Conservation (phyloP, 2,113 vertebrate genomes). For the Aspiorhynchus laticeps region DNA sequence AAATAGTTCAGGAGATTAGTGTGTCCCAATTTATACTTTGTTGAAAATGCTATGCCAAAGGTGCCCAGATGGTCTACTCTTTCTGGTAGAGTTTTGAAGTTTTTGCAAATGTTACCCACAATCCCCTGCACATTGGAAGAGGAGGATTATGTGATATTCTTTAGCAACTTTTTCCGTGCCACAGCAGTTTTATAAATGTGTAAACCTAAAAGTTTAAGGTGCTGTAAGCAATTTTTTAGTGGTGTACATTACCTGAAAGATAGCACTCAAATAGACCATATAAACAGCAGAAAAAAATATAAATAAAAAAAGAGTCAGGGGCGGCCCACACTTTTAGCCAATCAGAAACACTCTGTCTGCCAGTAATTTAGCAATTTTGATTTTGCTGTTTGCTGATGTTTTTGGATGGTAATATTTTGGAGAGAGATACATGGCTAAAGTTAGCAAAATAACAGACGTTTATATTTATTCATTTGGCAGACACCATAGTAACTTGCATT, state of each 20-base stretch:
- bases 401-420: background rate
- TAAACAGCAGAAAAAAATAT: background rate
- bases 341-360: background rate
- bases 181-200: slow-evolving; percentile 20
- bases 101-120: background rate
- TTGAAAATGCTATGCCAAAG: slow-evolving; percentile 7
- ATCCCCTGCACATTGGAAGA: slow-evolving; percentile 7
- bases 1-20: slow-evolving; percentile 13
- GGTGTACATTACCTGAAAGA: background rate
- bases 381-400: background rate
- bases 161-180: slow-evolving; percentile 13
- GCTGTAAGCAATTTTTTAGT: background rate
- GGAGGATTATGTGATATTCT: slow-evolving; percentile 14
- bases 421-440: background rate
- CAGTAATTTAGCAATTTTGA: background rate
- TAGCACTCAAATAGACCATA: background rate
- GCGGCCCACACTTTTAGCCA: background rate
- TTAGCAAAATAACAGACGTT: background rate
- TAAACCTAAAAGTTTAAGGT: slow-evolving; percentile 12
- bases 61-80: slow-evolving; percentile 22
- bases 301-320: background rate
- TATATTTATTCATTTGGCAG: background rate
- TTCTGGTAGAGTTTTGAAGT: background rate
- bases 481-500: background rate
- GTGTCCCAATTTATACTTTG: slow-evolving; percentile 16